phyloP scores from a whole-genome alignment of 35 echinoderm and acorn worm species.

The Apostichopus californicus region DNA sequence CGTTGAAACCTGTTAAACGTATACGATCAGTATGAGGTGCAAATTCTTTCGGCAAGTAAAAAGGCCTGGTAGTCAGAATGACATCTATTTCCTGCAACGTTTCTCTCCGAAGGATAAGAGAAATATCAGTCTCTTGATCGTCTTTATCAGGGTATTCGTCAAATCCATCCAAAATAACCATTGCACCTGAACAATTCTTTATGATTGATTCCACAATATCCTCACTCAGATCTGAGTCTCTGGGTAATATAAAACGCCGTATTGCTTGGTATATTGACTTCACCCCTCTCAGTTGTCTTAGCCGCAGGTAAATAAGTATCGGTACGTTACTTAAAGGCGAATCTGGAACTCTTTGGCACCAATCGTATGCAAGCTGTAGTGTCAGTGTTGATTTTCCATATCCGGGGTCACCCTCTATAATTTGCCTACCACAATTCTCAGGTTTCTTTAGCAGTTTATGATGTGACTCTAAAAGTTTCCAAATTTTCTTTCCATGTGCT shows the following conservation, averaged over 20 bases:
- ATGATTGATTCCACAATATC: background rate
- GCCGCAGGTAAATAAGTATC: background rate
- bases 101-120: background rate
- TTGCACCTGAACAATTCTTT: background rate
- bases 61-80: constrained; percentile 8
- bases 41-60: background rate
- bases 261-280: constrained; percentile 21
- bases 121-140: background rate
- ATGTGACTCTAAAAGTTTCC: background rate
- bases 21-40: background rate
- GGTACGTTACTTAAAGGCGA: background rate
- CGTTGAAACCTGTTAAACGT: background rate
- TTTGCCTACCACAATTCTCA: background rate
- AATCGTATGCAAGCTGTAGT: background rate
- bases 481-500: background rate
- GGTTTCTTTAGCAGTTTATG: background rate
- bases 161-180: background rate
- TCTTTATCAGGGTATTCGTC: constrained; percentile 1
- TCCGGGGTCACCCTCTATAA: background rate
- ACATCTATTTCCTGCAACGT: background rate
- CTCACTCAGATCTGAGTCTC: background rate
- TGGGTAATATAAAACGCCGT: background rate
- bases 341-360: background rate
- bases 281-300: background rate
- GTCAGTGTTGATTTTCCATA: background rate